Conservation (phyloP, 2,113 vertebrate genomes). For the Nycticebus coucang region DNA sequence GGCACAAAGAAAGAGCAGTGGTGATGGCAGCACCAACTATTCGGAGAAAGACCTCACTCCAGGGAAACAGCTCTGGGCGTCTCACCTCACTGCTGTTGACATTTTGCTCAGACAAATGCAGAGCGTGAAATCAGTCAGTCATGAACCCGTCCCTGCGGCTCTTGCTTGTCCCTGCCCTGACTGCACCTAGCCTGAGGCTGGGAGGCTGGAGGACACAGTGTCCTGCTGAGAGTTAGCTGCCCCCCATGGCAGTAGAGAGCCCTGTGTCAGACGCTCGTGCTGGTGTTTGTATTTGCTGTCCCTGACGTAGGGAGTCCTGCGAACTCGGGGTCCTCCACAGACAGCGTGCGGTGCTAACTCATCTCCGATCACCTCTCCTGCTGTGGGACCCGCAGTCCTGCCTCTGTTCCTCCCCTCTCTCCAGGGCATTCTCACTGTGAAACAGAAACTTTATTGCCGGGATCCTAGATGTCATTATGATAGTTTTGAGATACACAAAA, state of each 20-base stretch:
- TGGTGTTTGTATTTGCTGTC: too few species aligned
- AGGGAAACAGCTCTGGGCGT: fast-evolving
- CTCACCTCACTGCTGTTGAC: neutral
- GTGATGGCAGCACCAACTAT: fast-evolving
- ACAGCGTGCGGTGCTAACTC: fast-evolving
- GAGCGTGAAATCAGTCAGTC: neutral
- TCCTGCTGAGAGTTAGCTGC: neutral
- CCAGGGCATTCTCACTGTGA: neutral
- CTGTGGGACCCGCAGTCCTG: neutral
- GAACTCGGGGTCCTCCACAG: neutral
- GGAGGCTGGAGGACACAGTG: neutral
- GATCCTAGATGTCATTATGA: neutral
- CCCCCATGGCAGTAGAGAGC: fast-evolving
- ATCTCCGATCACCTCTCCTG: neutral
- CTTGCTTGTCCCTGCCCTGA: neutral
- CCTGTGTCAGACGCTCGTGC: too few species aligned
- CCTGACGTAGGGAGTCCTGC: neutral
- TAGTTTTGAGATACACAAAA: too few species aligned
- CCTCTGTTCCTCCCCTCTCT: neutral
- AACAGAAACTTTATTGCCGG: neutral
- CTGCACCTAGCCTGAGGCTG: neutral
- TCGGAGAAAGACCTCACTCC: neutral
- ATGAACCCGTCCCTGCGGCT: neutral
- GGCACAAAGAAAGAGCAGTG: neutral
- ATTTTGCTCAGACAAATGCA: neutral